Base-by-base conservation (phyloP, 2,113 vertebrate species). In the Nestor notabilis region DNA sequence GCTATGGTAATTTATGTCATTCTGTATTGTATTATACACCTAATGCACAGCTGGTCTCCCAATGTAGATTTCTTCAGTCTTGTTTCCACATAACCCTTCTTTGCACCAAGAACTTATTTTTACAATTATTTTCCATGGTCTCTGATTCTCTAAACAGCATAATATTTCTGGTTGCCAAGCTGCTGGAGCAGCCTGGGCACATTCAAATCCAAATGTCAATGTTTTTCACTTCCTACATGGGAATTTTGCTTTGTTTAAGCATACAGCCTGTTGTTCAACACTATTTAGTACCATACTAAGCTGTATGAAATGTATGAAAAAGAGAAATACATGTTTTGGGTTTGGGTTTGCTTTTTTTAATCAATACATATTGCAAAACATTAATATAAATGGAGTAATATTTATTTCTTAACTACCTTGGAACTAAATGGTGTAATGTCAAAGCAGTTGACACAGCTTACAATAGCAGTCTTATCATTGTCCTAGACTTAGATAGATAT, bases 1-100 rank as follows among this genome's bases (percentile, higher is more conserved):
- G 56, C 96, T 96, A 90, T 96, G 94, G 89, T 97, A 98, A 97
- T 98, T 98, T 96, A 97, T 97, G 97, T 97, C 94, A 95, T 91
- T 96, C 72, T 94, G 70, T 90, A 92, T 97, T 98, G 90, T 92
- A 87, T 75, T 87, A 95, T 95, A 97, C 95, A 97, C 93, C 95
- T 97, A 97, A 98, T 83, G 93, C 97, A 96, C 96, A 97, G 93
- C 96, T 97, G 96, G 89, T 96, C 90, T 97, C 95, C 93, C 96
- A 97, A 97, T 93, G 84, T 75, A 93, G 93, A 97, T 98, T 95
- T 97, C 95, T 98, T 97, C 79, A 96, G 89, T 97, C 85, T 81
- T 95, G 74, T 66, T 88, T 95, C 84, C 60, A 66, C 50, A 68
- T 61, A 95, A 92, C 69, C 61, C 82, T 91, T 85, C 56, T 94